These are phyloP conservation scores for Epinephelus malabaricus DNA, from an alignment of 2,797 vertebrate genomes.

Conservation along the genomic window DNA sequence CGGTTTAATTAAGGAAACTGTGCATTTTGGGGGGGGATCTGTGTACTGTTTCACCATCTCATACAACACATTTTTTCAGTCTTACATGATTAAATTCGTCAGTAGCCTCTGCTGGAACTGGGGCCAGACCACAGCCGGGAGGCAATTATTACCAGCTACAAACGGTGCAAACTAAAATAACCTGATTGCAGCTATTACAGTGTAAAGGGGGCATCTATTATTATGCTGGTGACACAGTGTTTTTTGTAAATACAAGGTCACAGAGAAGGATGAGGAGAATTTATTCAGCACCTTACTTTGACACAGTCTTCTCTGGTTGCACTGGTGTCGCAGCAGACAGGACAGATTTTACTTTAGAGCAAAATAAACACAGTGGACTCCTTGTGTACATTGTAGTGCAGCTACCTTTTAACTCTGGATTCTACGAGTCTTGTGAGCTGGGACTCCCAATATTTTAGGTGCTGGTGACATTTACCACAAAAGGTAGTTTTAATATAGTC, in stretches of 20 bases:
- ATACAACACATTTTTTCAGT: conserved; percentile 14
- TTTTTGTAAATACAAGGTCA: conserved; percentile 51
- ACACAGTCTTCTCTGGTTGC: conserved; percentile 34
- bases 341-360: conserved; percentile 29
- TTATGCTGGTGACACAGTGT: conserved; percentile 31
- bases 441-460: conserved; percentile 61
- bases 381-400: conserved; percentile 67
- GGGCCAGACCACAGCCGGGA: neutral
- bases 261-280: conserved; percentile 32
- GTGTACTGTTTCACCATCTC: conserved; percentile 11
- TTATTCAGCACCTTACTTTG: conserved; percentile 72
- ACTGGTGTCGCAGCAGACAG: conserved; percentile 32
- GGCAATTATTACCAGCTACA: conserved; percentile 24
- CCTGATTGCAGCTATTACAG: conserved; percentile 34
- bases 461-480: conserved; percentile 62
- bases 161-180: conserved; percentile 30
- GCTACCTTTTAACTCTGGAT: conserved; percentile 74
- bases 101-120: conserved; percentile 45
- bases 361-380: conserved; percentile 38
- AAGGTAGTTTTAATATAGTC: conserved; percentile 54
- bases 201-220: conserved; percentile 25
- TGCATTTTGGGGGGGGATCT: conserved; percentile 1
- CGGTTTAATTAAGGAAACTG: conserved; percentile 24
- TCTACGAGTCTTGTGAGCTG: conserved; percentile 45
- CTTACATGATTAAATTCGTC: conserved; percentile 15